Percentiles rank a stretch among this genome's conserved stretches.
Conservation (phyloP, 2,113 vertebrate species). For the Pituophis catenifer region DNA sequence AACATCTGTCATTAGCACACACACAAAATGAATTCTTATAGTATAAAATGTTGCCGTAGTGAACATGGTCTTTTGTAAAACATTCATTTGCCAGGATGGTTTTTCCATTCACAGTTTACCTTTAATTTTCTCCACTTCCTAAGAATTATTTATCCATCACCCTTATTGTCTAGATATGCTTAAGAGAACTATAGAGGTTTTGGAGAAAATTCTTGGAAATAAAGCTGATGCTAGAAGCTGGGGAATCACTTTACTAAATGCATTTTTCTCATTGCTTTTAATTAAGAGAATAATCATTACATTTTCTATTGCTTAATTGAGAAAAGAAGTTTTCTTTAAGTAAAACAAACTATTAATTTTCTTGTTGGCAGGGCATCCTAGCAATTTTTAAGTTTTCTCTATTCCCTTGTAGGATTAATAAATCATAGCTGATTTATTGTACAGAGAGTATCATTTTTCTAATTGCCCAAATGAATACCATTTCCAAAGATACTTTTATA, state of each 20-base stretch:
- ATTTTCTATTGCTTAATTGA: not conserved
- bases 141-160: not conserved
- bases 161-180: not conserved
- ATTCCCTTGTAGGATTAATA: slow-evolving; percentile 32
- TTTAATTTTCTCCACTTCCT: not conserved
- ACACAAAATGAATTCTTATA: not conserved
- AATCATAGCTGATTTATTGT: slow-evolving; percentile 11
- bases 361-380: not conserved
- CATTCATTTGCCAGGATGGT: not conserved
- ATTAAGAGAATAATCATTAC: not conserved
- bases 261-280: not conserved
- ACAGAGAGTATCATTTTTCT: not conserved
- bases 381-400: slow-evolving; percentile 31
- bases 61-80: not conserved
- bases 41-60: not conserved
- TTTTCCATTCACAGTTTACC: not conserved
- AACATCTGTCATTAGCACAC: not conserved
- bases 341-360: slow-evolving; percentile 43
- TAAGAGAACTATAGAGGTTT: not conserved
- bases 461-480: not conserved
- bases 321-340: not conserved
- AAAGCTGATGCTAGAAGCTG: not conserved
- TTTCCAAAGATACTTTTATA: slow-evolving; percentile 25
- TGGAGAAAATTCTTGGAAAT: not conserved
- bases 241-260: not conserved